Percentiles rank a stretch among this genome's conserved stretches.
phyloP scores from a whole-genome alignment of 2,888 invertebrate species.

The Eurytoma adleriae region DNA sequence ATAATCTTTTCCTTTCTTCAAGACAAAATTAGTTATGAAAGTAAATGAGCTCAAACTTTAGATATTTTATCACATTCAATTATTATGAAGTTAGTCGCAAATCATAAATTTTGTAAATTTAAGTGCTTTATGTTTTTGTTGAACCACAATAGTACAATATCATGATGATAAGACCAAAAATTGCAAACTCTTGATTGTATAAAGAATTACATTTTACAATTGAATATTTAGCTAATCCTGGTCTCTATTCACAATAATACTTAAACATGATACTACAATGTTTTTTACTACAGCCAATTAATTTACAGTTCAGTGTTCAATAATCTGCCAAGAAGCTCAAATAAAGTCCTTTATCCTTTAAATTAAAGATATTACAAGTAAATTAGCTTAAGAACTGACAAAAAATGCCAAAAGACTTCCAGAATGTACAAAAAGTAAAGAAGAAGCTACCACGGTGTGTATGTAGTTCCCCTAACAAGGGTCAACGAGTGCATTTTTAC shows the following conservation, averaged over 20 bases:
- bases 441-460: not conserved
- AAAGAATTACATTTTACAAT: too few relatives aligned
- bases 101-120: not conserved
- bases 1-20: not conserved
- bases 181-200: too few relatives aligned
- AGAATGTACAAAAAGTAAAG: not conserved
- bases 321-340: not conserved
- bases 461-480: too few relatives aligned
- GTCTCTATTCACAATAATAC: too few relatives aligned
- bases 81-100: constrained; percentile 1
- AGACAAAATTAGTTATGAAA: constrained; percentile 1
- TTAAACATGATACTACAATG: too few relatives aligned
- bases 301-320: not conserved
- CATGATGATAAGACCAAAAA: too few relatives aligned
- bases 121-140: too few relatives aligned
- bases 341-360: not conserved
- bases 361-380: too few relatives aligned
- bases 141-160: too few relatives aligned
- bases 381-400: not conserved
- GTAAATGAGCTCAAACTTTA: not conserved
- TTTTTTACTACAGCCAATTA: not conserved
- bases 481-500: constrained; percentile 21
- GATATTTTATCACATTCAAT: not conserved
- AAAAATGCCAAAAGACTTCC: not conserved
- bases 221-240: too few relatives aligned